phyloP scores from a whole-genome alignment of 35 echinoderm and acorn worm species.

The Apostichopus californicus region DNA sequence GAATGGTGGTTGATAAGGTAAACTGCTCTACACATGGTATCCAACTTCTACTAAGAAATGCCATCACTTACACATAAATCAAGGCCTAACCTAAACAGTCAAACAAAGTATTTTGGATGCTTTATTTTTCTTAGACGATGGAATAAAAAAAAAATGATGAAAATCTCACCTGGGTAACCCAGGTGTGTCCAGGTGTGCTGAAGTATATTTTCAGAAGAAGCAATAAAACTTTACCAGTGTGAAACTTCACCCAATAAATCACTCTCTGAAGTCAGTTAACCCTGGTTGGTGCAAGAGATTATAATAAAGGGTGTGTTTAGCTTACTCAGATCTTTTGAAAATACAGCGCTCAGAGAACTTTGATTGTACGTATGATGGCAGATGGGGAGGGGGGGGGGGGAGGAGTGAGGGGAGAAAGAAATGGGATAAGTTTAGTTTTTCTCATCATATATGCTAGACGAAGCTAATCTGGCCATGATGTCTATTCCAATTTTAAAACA shows the following conservation, averaged over 20 bases:
- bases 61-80: slow-evolving; percentile 28
- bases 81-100: slow-evolving; percentile 37
- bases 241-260: slow-evolving; percentile 27
- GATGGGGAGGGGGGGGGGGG: too few relatives aligned
- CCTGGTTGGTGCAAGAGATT: background rate
- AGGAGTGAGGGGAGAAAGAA: too few relatives aligned
- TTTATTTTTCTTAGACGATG: slow-evolving; percentile 42
- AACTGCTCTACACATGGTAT: background rate
- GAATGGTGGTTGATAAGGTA: too few relatives aligned
- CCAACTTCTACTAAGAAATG: slow-evolving; percentile 17
- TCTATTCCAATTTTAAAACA: too few relatives aligned
- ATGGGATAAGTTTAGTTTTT: too few relatives aligned
- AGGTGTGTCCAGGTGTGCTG: slow-evolving; percentile 46
- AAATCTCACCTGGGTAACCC: slow-evolving; percentile 14
- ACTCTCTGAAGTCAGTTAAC: slow-evolving; percentile 9
- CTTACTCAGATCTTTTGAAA: background rate
- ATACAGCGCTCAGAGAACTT: too few relatives aligned
- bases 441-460: too few relatives aligned
- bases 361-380: too few relatives aligned
- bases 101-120: slow-evolving; percentile 28
- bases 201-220: slow-evolving; percentile 49
- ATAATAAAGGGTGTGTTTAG: background rate
- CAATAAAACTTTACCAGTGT: slow-evolving; percentile 42
- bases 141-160: background rate
- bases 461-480: too few relatives aligned